phyloP scores from a whole-genome alignment of 2,888 invertebrate genomes.

The Eurytoma californica region DNA sequence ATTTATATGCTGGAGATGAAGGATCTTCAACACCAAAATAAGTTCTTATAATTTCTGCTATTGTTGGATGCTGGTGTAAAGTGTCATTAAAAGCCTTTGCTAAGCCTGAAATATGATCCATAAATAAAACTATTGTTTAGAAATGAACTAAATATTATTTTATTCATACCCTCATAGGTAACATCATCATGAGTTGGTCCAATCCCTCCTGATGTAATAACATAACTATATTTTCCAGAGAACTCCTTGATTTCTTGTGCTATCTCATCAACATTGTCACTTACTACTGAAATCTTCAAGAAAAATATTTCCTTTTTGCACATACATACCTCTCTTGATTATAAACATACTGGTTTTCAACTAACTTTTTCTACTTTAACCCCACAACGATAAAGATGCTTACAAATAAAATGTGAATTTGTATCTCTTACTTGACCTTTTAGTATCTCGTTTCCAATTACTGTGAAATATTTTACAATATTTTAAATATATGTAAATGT shows the following conservation, averaged over 20 bases:
- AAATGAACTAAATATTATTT: conserved; percentile 12
- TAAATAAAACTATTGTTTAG: conserved; percentile 18
- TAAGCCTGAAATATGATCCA: conserved; percentile 72
- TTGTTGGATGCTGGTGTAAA: conserved; percentile 74
- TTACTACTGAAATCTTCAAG: conserved; percentile 81
- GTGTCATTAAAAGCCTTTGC: conserved; percentile 77
- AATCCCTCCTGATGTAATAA: conserved; percentile 86
- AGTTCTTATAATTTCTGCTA: conserved; percentile 75
- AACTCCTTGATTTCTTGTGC: conserved; percentile 80
- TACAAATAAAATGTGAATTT: conserved; percentile 81
- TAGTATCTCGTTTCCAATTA: conserved; percentile 87
- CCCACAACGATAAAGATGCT: conserved; percentile 80
- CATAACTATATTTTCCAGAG: conserved; percentile 79
- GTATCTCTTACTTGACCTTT: conserved; percentile 84
- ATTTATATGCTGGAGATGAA: conserved; percentile 74
- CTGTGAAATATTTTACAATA: conserved; percentile 66
- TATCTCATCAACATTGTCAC: conserved; percentile 81
- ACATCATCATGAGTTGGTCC: conserved; percentile 88
- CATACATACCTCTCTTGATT: conserved; percentile 38
- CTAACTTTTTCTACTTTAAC: conserved; percentile 79
- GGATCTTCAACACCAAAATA: conserved; percentile 73
- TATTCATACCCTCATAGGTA: conserved; percentile 80
- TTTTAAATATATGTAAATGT: conserved; percentile 6
- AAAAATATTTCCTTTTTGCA: conserved; percentile 51
- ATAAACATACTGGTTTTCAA: conserved; percentile 51